Percentiles rank a stretch among this genome's conserved stretches.
These are phyloP conservation scores for Prionailurus viverrinus DNA, from an alignment of 2,113 vertebrate genomes.

Conservation along the genomic window DNA sequence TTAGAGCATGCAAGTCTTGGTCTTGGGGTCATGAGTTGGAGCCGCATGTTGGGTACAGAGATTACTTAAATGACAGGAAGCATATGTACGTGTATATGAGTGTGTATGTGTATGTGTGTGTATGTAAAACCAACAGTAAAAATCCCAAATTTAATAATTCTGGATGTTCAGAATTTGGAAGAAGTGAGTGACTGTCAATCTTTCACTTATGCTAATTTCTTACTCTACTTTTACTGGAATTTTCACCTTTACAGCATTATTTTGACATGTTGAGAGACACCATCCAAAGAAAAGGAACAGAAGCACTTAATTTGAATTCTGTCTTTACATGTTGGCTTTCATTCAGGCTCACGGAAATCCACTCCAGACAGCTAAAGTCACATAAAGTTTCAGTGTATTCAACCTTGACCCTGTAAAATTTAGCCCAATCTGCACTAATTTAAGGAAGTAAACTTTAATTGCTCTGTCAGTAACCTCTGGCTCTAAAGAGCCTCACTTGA, in stretches of 20 bases:
- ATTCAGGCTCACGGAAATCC: neutral
- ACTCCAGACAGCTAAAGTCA: neutral
- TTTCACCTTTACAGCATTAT: neutral
- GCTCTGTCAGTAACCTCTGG: neutral
- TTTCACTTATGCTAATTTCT: neutral
- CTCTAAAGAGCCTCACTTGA: neutral
- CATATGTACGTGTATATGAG: neutral
- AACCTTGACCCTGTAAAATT: neutral
- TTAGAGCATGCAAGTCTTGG: too few relatives aligned
- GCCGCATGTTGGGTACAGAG: too few relatives aligned
- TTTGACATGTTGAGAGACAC: neutral
- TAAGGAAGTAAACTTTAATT: conserved; percentile 24
- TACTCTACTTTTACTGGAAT: neutral
- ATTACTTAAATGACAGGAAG: neutral
- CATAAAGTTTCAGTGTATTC: neutral
- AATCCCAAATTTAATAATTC: neutral
- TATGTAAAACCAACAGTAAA: neutral
- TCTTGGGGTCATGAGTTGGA: too few relatives aligned
- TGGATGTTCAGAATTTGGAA: neutral
- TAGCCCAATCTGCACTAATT: neutral
- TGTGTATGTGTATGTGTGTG: neutral
- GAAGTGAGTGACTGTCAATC: neutral
- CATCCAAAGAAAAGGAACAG: neutral
- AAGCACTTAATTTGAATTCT: neutral
- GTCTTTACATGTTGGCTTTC: neutral